Evolutionary conservation across 2,888 invertebrate species (phyloP), one percentile per base, ranked within the genome.

Genomic region (Pollenia angustigena): DNA sequence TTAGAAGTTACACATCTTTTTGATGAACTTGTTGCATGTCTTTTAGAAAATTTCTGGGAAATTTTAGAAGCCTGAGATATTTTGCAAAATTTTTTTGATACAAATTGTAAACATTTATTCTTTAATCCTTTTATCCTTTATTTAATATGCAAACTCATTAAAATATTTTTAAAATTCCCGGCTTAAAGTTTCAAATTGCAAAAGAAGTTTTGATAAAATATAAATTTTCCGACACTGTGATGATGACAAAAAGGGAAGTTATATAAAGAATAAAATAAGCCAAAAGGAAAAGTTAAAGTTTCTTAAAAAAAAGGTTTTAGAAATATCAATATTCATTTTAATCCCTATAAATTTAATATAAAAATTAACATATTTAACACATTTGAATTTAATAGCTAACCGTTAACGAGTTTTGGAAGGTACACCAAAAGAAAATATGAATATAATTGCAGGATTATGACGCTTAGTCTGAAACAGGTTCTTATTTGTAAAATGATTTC

Each of bases 21-120:
- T 10, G 9, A 4, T 40, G 3, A 32, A 32, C 56, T 23, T 40
- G 40, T 32, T 14, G 32, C 32, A 32, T 32, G 32, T 32, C 32
- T 32, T 32, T 32, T 32, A 32, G 4, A 32, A 4, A 32, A 52
- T 60, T 56, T 48, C 8, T 14, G 32, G 7, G 86, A 79, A 79
- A 83, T 58, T 44, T 83, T 58, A 83, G 79, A 75, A 64, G 69
- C 79, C 86, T 86, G 86, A 69, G 86, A 80, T 64, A 44, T 66
- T 68, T n/a, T 46, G 10, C 44, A 10, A 44, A 64, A 64, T 16
- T 10, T 16, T 16, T 52, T 42, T 50, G 12, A 52, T 42, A 16
- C 12, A 52, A 52, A 42, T 12, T 42, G 32, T 32, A 32, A 6
- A 32, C 32, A 32, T 32, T 32, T 6, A 32, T 32, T 32, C 32